Conservation (phyloP, 2,888 invertebrate species). For the Melolontha melolontha region DNA sequence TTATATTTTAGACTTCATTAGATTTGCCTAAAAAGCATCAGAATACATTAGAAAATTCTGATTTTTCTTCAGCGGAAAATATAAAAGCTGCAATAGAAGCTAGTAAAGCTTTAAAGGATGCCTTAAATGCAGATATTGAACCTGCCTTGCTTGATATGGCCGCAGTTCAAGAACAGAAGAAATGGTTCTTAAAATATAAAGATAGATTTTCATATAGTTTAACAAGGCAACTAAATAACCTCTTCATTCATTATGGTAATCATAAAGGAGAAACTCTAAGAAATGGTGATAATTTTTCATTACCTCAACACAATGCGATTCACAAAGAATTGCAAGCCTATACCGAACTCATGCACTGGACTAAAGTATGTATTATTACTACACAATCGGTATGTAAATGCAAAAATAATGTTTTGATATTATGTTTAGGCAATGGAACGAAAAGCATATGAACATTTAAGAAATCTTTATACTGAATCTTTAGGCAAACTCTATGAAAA, state of each 20-base stretch:
- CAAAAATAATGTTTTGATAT: neutral
- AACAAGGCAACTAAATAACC: constrained; percentile 91
- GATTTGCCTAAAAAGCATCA: constrained; percentile 49
- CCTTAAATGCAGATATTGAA: constrained; percentile 78
- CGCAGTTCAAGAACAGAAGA: constrained; percentile 85
- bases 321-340: constrained; percentile 90
- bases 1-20: constrained; percentile 45
- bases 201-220: constrained; percentile 85
- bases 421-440: constrained; percentile 75
- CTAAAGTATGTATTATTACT: constrained; percentile 69
- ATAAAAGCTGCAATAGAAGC: constrained; percentile 76
- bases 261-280: constrained; percentile 75
- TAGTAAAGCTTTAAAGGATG: constrained; percentile 79
- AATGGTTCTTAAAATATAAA: constrained; percentile 81
- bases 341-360: constrained; percentile 92
- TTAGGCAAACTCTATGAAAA: constrained; percentile 91
- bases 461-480: constrained; percentile 85
- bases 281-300: constrained; percentile 70
- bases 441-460: constrained; percentile 83
- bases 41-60: constrained; percentile 77
- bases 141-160: constrained; percentile 74
- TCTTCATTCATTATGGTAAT: constrained; percentile 91
- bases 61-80: constrained; percentile 75
- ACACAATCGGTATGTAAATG: neutral
- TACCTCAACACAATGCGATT: constrained; percentile 83